Conservation (phyloP, 1,140 invertebrate genomes). For the Solen grandis region DNA sequence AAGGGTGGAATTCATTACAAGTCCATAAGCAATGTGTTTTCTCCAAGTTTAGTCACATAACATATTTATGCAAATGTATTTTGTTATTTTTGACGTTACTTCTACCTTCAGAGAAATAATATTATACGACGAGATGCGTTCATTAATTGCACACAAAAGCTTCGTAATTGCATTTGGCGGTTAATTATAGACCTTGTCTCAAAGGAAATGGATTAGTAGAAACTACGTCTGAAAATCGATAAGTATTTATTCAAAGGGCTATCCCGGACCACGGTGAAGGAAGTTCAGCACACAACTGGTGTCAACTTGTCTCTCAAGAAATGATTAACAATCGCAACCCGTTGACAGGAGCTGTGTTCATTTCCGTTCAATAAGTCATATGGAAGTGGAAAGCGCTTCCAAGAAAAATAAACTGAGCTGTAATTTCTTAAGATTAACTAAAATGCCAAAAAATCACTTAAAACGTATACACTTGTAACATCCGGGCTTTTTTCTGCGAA, state of each 20-base stretch:
- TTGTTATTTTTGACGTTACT: neutral
- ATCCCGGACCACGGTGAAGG: neutral
- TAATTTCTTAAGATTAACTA: too few relatives aligned
- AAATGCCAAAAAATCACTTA: too few relatives aligned
- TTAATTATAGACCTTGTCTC: neutral
- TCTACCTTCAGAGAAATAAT: neutral
- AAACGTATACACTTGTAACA: too few relatives aligned
- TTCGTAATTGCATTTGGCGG: neutral
- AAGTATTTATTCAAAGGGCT: neutral
- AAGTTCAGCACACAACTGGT: neutral
- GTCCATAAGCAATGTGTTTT: too few relatives aligned
- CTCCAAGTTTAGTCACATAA: too few relatives aligned
- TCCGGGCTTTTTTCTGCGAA: too few relatives aligned
- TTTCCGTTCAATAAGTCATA: too few relatives aligned
- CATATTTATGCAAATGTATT: neutral
- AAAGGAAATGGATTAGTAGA: neutral
- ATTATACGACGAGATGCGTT: neutral
- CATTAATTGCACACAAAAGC: neutral
- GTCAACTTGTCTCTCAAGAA: neutral
- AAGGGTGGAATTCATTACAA: too few relatives aligned
- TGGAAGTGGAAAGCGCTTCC: too few relatives aligned
- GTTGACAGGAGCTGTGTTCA: too few relatives aligned
- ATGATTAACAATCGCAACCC: neutral
- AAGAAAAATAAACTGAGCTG: too few relatives aligned
- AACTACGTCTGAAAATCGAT: neutral